These are phyloP conservation scores for Melitaea cinxia DNA, from an alignment of 1,140 invertebrate genomes.

Conservation along the genomic window DNA sequence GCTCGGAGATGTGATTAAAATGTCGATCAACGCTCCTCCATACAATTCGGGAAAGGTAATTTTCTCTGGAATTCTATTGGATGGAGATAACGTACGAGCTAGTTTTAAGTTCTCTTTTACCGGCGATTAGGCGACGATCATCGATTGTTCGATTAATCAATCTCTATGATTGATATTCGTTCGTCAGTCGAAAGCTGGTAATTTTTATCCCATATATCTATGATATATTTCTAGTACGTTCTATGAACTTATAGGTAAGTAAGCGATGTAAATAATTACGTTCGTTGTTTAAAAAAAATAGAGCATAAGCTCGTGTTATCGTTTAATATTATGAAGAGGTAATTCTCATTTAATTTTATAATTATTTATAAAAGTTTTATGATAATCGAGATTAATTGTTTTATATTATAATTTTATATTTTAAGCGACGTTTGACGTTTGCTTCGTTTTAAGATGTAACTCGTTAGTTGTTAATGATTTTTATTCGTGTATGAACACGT, in stretches of 20 bases:
- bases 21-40: conserved; percentile 59
- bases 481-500: conserved; percentile 34
- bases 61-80: conserved; percentile 76
- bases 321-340: conserved; percentile 36
- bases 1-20: conserved; percentile 32
- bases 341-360: conserved; percentile 36
- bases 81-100: conserved; percentile 63
- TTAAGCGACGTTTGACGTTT: conserved; percentile 10
- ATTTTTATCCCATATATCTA: conserved; percentile 97
- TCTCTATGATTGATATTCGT: conserved; percentile 30
- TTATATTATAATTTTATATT: conserved; percentile 12
- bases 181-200: conserved; percentile 83
- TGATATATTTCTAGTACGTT: conserved; percentile 97
- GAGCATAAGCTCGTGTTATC: conserved; percentile 26
- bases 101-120: conserved; percentile 72
- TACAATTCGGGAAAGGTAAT: conserved; percentile 79
- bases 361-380: conserved; percentile 20
- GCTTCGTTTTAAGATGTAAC: conserved; percentile 9
- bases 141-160: conserved; percentile 42
- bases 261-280: conserved; percentile 66
- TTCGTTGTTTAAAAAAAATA: conserved; percentile 31
- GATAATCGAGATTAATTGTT: conserved; percentile 11
- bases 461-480: conserved; percentile 8
- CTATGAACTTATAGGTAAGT: conserved; percentile 88
- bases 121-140: conserved; percentile 60